Conservation (phyloP, 2,113 vertebrate species). For the Ammodytes dubius region DNA sequence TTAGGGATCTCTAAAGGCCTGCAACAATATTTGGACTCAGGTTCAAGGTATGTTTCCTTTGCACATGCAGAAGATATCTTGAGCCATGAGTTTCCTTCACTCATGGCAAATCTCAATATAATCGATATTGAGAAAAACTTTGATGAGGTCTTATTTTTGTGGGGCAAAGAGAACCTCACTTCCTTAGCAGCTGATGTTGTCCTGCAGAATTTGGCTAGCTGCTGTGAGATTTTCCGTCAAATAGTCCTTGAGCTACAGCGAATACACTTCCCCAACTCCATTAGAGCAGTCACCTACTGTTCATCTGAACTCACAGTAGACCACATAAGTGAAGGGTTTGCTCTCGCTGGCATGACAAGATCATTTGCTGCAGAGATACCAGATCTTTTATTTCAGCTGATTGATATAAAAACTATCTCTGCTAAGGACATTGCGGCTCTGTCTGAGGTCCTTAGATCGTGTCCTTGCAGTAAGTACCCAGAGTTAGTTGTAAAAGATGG, state of each 20-base stretch:
- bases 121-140: conserved; percentile 74
- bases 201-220: conserved; percentile 80
- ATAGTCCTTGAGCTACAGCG: conserved; percentile 82
- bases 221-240: conserved; percentile 87
- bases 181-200: conserved; percentile 67
- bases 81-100: conserved; percentile 50
- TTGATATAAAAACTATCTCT: conserved; percentile 83
- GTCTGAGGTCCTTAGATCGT: conserved; percentile 80
- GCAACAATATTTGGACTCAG: conserved; percentile 79
- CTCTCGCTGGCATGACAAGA: conserved; percentile 87
- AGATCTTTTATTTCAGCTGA: conserved; percentile 86
- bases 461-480: conserved; percentile 78
- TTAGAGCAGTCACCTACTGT: conserved; percentile 86
- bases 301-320: conserved; percentile 85
- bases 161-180: conserved; percentile 85
- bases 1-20: conserved; percentile 84
- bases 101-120: conserved; percentile 68
- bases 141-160: conserved; percentile 88
- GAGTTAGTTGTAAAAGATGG: conserved; percentile 87
- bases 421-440: conserved; percentile 82
- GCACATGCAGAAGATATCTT: conserved; percentile 70
- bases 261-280: conserved; percentile 66
- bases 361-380: conserved; percentile 84
- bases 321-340: conserved; percentile 86
- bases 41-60: conserved; percentile 79